These are phyloP conservation scores for Crocodylus rhombifer DNA, from an alignment of 2,797 vertebrate species.

Conservation along the genomic window DNA sequence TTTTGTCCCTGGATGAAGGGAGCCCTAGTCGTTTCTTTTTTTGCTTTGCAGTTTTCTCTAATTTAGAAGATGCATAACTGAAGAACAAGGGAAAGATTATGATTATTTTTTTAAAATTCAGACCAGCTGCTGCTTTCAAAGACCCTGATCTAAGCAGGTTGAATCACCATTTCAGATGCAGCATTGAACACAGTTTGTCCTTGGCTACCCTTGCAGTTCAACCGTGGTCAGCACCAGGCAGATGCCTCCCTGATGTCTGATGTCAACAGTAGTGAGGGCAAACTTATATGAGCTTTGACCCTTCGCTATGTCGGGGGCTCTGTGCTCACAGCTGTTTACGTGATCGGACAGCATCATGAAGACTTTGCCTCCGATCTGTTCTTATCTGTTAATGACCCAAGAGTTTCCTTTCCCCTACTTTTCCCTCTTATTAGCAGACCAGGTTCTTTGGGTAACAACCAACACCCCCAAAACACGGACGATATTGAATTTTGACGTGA, in stretches of 20 bases:
- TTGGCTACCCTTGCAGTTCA: background rate
- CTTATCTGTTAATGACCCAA: background rate
- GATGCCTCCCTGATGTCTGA: background rate
- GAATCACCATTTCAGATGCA: background rate
- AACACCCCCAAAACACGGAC: too few relatives aligned
- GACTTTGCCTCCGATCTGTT: background rate
- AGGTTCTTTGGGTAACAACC: too few relatives aligned
- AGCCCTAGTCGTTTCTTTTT: too few relatives aligned
- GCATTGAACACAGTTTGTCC: background rate
- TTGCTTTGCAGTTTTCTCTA: too few relatives aligned
- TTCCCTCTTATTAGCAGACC: background rate
- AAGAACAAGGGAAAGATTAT: too few relatives aligned
- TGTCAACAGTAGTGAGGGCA: background rate
- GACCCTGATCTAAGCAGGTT: background rate
- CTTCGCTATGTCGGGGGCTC: background rate
- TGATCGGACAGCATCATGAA: background rate
- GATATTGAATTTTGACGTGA: background rate
- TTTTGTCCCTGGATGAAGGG: too few relatives aligned
- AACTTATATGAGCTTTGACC: fast-evolving
- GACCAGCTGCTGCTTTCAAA: background rate
- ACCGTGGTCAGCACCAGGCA: background rate
- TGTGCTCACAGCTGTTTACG: background rate
- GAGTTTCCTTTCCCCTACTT: background rate
- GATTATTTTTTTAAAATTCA: background rate
- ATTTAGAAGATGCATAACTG: too few relatives aligned